These are phyloP conservation scores for Caenorhabditis latens DNA, from an alignment of 1,140 invertebrate genomes.

Conservation along the genomic window DNA sequence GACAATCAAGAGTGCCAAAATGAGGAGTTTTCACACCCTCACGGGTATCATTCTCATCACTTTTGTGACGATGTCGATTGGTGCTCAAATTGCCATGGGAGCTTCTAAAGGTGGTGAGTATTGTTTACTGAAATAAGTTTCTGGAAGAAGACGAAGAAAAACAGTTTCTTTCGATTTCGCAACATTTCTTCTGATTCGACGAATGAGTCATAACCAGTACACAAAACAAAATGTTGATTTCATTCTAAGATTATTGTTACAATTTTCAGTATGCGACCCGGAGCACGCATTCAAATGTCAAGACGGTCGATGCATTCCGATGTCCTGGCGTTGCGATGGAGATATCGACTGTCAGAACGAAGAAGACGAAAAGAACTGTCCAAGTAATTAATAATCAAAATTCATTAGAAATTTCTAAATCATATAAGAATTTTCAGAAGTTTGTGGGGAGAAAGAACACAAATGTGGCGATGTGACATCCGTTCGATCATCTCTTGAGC, in stretches of 20 bases:
- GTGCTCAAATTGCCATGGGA: not conserved
- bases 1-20: slow-evolving; percentile 8
- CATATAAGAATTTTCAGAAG: slow-evolving; percentile 34
- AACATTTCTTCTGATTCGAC: not conserved
- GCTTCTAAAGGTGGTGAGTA: not conserved
- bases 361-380: slow-evolving; percentile 82
- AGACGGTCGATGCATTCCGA: slow-evolving; percentile 82
- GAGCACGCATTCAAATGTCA: slow-evolving; percentile 46
- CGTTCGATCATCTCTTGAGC: not conserved
- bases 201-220: not conserved
- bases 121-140: not conserved
- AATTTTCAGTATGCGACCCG: slow-evolving; percentile 49
- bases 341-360: slow-evolving; percentile 86
- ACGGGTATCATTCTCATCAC: slow-evolving; percentile 21
- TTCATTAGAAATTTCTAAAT: not conserved
- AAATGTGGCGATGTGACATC: slow-evolving; percentile 52
- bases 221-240: not conserved
- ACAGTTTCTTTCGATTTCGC: slow-evolving; percentile 3
- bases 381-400: not conserved
- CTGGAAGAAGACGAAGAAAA: not conserved
- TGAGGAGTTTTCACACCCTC: slow-evolving; percentile 21
- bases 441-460: slow-evolving; percentile 50
- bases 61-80: not conserved
- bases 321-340: slow-evolving; percentile 85
- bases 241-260: not conserved